Base-by-base conservation (phyloP, 2,888 invertebrate genomes). In the Agriopis marginaria region DNA sequence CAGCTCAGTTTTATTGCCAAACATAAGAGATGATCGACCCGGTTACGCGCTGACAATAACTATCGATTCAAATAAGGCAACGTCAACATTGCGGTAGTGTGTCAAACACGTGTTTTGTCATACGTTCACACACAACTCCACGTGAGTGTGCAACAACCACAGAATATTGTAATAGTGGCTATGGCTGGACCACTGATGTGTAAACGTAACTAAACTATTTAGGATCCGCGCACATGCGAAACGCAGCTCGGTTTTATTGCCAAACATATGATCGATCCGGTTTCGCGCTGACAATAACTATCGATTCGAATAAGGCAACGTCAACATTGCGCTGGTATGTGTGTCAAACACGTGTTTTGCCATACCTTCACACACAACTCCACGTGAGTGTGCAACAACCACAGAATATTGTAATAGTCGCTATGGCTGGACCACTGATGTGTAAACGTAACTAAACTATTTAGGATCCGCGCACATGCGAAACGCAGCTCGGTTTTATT, bases 71-170 rank as follows among this genome's bases (percentile, higher is more conserved):
- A 62, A 23, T 23, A 23, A 32, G 32, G 32, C 32, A 5, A 62
- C 61, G 67, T 63, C 61, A 59, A 66, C 63, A 68, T 65, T 72
- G 68, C 68, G 65, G 17, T 23, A 23, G 69, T 71, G 45, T 73
- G 72, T 63, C 72, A 74, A 71, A 76, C 75, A 71, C 75, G 75
- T 74, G 75, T 70, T 60, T 50, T 54, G 65, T 61, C 68, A 71
- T 64, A 69, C 59, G 61, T n/a, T n/a, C n/a, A n/a, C n/a, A n/a
- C n/a, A n/a, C 69, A 64, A 71, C 58, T 68, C 71, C 72, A 61
- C 71, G 70, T 68, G 73, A 68, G 45, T 63, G 56, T 58, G 71
- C 64, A 65, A 59, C 55, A 55, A 56, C 42, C 55, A 12, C 32
- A 32, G 53, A 39, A 53, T 50, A 50, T 50, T 49, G 49, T 2